Conservation (phyloP, 2,888 invertebrate genomes). For the Chrysolina haemoptera region DNA sequence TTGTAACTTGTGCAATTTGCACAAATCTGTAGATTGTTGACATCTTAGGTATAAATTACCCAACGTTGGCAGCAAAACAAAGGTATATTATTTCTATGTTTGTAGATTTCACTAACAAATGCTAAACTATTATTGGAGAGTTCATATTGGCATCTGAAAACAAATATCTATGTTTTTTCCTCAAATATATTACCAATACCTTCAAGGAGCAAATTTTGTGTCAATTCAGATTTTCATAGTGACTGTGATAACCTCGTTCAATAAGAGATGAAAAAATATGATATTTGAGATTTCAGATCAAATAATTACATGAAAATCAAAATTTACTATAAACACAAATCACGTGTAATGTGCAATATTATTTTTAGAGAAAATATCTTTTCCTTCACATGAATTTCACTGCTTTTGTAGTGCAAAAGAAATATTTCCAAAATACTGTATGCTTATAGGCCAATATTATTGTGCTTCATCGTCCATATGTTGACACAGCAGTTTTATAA, state of each 20-base stretch:
- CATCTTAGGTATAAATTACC: background rate
- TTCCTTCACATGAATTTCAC: conserved; percentile 19
- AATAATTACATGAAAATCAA: background rate
- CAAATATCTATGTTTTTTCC: background rate
- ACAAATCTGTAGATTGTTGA: too few species aligned
- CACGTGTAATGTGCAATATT: conserved; percentile 14
- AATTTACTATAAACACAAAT: background rate
- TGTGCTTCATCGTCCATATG: conserved; percentile 10
- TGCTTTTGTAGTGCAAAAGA: conserved; percentile 17
- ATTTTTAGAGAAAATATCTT: conserved; percentile 21
- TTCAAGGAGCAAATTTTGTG: background rate
- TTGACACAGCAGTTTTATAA: conserved; percentile 7
- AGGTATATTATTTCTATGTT: background rate
- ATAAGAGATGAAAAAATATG: background rate
- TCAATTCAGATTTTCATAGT: background rate
- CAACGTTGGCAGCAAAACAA: background rate
- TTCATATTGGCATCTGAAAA: background rate
- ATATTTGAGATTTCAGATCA: background rate
- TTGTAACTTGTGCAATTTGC: too few species aligned
- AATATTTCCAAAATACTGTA: conserved; percentile 18
- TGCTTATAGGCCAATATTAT: conserved; percentile 21
- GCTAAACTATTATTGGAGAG: background rate
- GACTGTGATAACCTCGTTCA: conserved; percentile 10
- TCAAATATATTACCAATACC: background rate
- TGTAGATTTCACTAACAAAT: background rate